Base-by-base conservation (phyloP, 2,113 vertebrate species). In the Deroptyus accipitrinus region DNA sequence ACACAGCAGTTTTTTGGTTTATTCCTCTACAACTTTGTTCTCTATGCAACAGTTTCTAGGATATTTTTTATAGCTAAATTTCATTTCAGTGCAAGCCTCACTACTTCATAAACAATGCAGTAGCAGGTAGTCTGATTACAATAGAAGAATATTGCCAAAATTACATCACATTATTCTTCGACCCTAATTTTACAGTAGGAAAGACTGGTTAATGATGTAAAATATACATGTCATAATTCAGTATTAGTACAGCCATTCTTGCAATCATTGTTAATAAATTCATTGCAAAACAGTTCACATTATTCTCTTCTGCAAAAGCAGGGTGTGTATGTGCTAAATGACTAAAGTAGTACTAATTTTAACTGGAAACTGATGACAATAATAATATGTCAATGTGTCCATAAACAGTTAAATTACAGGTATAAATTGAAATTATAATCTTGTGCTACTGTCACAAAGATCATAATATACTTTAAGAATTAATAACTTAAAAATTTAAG, bases 181-280 rank as follows among this genome's bases (percentile, higher is more conserved):
- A 72, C 46, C 76, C 69, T 54, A 83, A 31, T 90, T 96, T 94
- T 93, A 88, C 80, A 90, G 46, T 88, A 86, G 73, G 86, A 92
- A 95, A 81, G 79, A 88, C 68, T 69, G 62, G 52, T 92, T 94
- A 95, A 88, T 88, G 62, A 79, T 88, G 35, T 92, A 92, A 96
- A 96, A 95, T 96, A 28, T 64, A 69, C 75, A 10, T 19, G 15
- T 17, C 86, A 76, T 84, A 88, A 92, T 78, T 97, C 83, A 95
- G 14, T 68, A 93, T 88, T 88, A 92, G 64, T 81, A 86, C 39
- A 88, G 69, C 52, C 76, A 84, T 91, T 91, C 70, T 81, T 86
- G 83, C 13, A 86, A 61, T 54, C 27, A 33, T 67, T 91, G 61
- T 52, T 95, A 95, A 90, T 90, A 97, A 90, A 83, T 83, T 81